These are phyloP conservation scores for Mnemiopsis leidyi DNA, from an alignment of 37 sponge, comb jelly and placozoan species.

Conservation along the genomic window DNA sequence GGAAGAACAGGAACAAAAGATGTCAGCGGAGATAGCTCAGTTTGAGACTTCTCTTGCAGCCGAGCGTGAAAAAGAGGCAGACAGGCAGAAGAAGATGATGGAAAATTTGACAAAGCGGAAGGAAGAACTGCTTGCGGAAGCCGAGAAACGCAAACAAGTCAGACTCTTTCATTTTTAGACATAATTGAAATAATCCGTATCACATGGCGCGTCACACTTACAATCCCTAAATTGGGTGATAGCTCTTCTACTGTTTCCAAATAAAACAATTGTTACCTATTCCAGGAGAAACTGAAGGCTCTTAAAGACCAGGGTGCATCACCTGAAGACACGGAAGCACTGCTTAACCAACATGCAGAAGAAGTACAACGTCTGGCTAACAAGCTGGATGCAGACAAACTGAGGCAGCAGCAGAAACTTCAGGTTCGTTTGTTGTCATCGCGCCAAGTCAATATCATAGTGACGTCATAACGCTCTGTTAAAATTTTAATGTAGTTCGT, in stretches of 20 bases:
- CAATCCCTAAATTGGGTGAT: no score
- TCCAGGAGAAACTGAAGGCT: background rate
- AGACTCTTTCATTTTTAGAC: background rate
- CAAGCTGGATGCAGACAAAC: constrained; percentile 34
- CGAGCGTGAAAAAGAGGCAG: background rate
- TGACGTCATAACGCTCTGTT: no score
- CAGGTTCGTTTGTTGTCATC: no score
- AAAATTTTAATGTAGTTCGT: no score
- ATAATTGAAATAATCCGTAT: no score
- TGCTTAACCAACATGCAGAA: background rate
- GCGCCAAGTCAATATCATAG: no score
- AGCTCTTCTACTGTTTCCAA: no score
- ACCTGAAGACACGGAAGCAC: background rate
- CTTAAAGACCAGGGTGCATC: background rate
- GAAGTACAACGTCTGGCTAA: constrained; percentile 2
- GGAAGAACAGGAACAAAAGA: background rate
- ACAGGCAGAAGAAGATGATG: background rate
- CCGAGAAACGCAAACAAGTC: background rate
- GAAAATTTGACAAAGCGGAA: background rate
- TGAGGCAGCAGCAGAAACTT: constrained; percentile 22
- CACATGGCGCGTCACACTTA: no score
- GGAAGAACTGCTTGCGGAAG: constrained; percentile 26
- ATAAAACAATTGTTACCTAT: no score
- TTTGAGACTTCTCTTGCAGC: background rate
- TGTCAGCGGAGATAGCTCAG: background rate